Percentiles rank a stretch among this genome's conserved stretches.
phyloP scores from a whole-genome alignment of 2,797 vertebrate genomes.

The Ctenopoma kingsleyae region DNA sequence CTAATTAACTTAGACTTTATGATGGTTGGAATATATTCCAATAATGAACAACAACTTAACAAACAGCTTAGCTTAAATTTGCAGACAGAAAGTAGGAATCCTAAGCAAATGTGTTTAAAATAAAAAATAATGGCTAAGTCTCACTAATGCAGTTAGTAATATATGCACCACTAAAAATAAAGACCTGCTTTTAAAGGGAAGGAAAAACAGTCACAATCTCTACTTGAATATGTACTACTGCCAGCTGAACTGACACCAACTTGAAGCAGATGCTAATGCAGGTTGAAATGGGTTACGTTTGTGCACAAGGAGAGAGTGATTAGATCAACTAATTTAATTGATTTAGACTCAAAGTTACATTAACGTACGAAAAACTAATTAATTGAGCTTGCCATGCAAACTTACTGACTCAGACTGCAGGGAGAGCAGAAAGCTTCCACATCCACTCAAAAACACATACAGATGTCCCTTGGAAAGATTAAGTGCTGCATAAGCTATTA shows the following conservation, averaged over 20 bases:
- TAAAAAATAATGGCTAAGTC: not conserved
- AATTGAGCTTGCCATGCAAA: slow-evolving; percentile 8
- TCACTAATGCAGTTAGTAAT: slow-evolving; percentile 6
- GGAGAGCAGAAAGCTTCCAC: slow-evolving; percentile 4
- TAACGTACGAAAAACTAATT: slow-evolving; percentile 16
- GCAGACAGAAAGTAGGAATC: not conserved
- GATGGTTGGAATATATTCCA: no score
- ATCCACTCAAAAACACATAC: not conserved
- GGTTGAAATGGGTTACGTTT: slow-evolving; percentile 4
- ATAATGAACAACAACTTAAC: no score
- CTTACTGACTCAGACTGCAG: not conserved
- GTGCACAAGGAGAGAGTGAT: slow-evolving; percentile 22
- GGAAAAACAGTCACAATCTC: not conserved
- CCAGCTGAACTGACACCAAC: not conserved
- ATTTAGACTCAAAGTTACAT: slow-evolving; percentile 20
- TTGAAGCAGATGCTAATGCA: not conserved
- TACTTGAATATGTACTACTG: not conserved
- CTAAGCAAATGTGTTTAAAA: not conserved
- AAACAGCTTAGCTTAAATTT: no score
- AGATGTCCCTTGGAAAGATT: not conserved
- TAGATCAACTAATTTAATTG: slow-evolving; percentile 27
- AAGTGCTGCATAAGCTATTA: slow-evolving; percentile 6
- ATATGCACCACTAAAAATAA: not conserved
- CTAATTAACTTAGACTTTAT: no score
- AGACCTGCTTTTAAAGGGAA: not conserved